Evolutionary conservation across 2,888 invertebrate genomes (phyloP).

Genomic region (Busseola fusca): DNA sequence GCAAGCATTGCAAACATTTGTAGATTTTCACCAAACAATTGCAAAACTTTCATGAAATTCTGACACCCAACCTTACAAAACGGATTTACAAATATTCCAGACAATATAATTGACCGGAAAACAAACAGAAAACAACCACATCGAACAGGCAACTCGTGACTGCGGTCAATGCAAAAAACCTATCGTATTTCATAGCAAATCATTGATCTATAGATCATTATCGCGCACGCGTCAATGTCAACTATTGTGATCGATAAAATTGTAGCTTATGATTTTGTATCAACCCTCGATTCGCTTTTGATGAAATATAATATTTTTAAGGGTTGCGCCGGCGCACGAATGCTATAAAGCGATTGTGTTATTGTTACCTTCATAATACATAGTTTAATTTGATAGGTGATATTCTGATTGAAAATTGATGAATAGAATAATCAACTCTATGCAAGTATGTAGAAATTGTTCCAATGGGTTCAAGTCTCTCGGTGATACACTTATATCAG

Average conservation of each 20-base stretch:
- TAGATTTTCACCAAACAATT: slow-evolving; percentile 26
- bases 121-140: slow-evolving; percentile 54
- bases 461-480: neutral
- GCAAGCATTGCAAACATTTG: neutral
- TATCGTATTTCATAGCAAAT: slow-evolving; percentile 75
- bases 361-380: slow-evolving; percentile 64
- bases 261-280: slow-evolving; percentile 76
- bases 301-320: slow-evolving; percentile 84
- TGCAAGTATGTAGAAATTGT: slow-evolving; percentile 13
- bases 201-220: slow-evolving; percentile 78
- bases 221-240: slow-evolving; percentile 80
- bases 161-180: slow-evolving; percentile 75
- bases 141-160: slow-evolving; percentile 54
- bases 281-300: slow-evolving; percentile 68
- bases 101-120: slow-evolving; percentile 53
- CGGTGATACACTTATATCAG: neutral
- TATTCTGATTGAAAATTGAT: slow-evolving; percentile 60
- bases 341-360: slow-evolving; percentile 70
- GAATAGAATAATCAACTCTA: slow-evolving; percentile 48
- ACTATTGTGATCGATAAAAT: slow-evolving; percentile 75
- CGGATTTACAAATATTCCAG: slow-evolving; percentile 45
- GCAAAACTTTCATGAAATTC: slow-evolving; percentile 35
- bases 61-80: slow-evolving; percentile 32
- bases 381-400: slow-evolving; percentile 63
- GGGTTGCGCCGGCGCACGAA: slow-evolving; percentile 69